Base-by-base conservation (phyloP, 2,888 invertebrate species). In the Rhamphomyia laevipes region DNA sequence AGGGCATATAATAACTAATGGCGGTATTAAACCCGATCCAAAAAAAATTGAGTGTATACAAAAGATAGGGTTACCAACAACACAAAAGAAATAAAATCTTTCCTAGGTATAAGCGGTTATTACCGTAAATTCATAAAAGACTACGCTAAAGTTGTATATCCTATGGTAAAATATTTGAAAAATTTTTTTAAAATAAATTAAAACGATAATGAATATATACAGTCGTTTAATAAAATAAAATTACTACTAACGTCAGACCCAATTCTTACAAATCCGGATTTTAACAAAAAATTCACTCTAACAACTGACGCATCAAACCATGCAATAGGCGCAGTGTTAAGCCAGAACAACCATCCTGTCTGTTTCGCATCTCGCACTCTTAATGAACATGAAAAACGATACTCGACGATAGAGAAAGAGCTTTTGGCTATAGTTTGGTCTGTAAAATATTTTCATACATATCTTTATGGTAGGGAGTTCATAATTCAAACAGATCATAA, bases 31-130 rank as follows among this genome's bases (percentile, higher is more conserved):
- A 43, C 50, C 51, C 5, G 53, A 54, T 21, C 53, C 49, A 1
- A 42, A 51, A 12, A 53, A n/a, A 53, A 41, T 27, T 23, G 7
- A 5, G 7, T 50, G 23, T 10, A 30, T 23, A 45, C 51, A 33
- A 9, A 44, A 43, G 6, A 48, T 49, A 3, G 7, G 13, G 2
- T 10, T 54, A 3, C 55, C 53, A 3, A 50, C 44, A 17, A 53
- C 54, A 3, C 30, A 46, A 21, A 52, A 23, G 46, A 52, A 51
- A 48, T 55, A n/a, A 53, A 52, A 45, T 41, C 45, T 4, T 55
- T 55, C 23, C n/a, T 54, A 13, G 53, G 55, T 9, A 43, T 53
- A 44, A 50, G 54, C 0, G 53, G 52, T 1, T 56, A 37, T 44
- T 11, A 47, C 27, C 23, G 49, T 3, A 49, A 49, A 37, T 49